Evolutionary conservation across 23 tunicate genomes (phyloP).

Genomic region (Halocynthia aurantium): DNA sequence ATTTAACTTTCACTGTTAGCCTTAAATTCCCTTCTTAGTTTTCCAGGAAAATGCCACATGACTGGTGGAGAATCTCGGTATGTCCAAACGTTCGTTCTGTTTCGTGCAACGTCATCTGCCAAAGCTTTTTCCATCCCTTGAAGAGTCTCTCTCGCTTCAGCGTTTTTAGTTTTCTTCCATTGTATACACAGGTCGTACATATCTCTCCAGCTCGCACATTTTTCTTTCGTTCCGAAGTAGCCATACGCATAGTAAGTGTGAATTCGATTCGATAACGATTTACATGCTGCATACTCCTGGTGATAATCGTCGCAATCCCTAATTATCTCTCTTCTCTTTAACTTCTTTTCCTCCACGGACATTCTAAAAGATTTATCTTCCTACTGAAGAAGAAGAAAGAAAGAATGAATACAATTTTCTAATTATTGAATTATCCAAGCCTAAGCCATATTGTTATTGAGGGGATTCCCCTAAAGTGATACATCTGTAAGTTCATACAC

Average conservation of each 20-base stretch:
- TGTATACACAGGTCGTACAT: conserved; percentile 9
- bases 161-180: conserved; percentile 6
- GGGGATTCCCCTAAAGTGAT: no score
- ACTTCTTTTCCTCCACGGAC: no score
- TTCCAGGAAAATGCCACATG: conserved; percentile 50
- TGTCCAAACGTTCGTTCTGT: conserved; percentile 36
- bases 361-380: no score
- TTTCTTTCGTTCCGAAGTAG: conserved; percentile 7
- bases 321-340: no score
- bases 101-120: conserved; percentile 7
- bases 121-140: conserved; percentile 13
- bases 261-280: neutral
- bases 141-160: conserved; percentile 1
- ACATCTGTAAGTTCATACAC: no score
- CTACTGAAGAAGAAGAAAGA: no score
- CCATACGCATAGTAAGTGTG: conserved; percentile 40
- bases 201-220: conserved; percentile 16
- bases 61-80: conserved; percentile 38
- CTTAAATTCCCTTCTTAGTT: neutral
- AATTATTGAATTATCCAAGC: no score
- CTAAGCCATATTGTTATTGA: no score
- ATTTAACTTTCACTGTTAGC: no score
- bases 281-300: conserved; percentile 27
- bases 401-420: no score
- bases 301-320: conserved; percentile 25